These are phyloP conservation scores for Cyanoderma ruficeps DNA, from an alignment of 2,113 vertebrate genomes.

Conservation along the genomic window DNA sequence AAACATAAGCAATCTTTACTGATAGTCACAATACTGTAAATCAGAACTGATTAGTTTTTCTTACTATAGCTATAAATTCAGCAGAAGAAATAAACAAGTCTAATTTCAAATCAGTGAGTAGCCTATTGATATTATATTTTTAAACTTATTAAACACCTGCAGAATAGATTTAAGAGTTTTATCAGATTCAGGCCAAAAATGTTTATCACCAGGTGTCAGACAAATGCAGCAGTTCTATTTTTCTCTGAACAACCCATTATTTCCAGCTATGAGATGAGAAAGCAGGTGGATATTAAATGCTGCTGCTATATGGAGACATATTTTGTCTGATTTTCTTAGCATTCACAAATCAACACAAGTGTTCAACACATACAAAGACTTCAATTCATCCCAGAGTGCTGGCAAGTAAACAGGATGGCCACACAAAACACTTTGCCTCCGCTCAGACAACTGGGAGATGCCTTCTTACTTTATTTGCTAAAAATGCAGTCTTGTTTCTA, in stretches of 20 bases:
- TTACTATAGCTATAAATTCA: neutral
- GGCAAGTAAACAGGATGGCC: neutral
- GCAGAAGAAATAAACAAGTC: neutral
- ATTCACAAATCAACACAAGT: neutral
- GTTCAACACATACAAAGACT: neutral
- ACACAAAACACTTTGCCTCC: neutral
- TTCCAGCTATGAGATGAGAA: neutral
- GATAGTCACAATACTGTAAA: neutral
- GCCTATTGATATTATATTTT: neutral
- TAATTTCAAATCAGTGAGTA: neutral
- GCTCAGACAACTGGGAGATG: neutral
- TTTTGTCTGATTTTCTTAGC: neutral
- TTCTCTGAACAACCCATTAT: neutral
- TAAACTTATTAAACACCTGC: neutral
- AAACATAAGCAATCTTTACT: neutral
- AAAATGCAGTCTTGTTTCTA: neutral
- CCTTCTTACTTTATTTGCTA: neutral
- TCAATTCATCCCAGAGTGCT: neutral
- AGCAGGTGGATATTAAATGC: neutral
- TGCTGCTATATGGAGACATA: neutral
- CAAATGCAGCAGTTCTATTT: neutral
- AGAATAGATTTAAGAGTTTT: neutral
- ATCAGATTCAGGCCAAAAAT: neutral
- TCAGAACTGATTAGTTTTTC: neutral
- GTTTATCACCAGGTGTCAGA: neutral